phyloP scores from a whole-genome alignment of 2,797 vertebrate species.

The Rhabdophis nuchalis region DNA sequence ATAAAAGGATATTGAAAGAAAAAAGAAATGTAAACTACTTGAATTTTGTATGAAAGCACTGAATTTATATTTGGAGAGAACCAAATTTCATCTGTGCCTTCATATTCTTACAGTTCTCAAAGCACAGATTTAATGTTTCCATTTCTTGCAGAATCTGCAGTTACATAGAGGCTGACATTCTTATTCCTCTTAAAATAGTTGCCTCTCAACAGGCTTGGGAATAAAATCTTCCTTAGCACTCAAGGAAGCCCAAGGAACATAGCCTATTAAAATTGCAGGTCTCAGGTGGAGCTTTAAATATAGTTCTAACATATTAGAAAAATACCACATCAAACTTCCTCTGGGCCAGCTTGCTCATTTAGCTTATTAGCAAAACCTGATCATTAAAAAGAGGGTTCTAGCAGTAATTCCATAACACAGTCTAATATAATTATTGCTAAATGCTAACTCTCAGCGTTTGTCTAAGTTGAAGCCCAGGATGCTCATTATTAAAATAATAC shows the following conservation, averaged over 20 bases:
- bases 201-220: constrained; percentile 28
- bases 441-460: constrained; percentile 29
- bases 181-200: constrained; percentile 43
- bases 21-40: constrained; percentile 12
- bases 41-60: background rate
- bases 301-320: constrained; percentile 58
- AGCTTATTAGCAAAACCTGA: constrained; percentile 40
- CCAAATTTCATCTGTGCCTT: constrained; percentile 7
- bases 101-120: constrained; percentile 29
- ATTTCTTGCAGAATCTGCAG: constrained; percentile 18
- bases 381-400: constrained; percentile 46
- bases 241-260: constrained; percentile 27
- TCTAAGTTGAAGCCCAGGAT: constrained; percentile 6
- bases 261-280: constrained; percentile 20
- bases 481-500: constrained; percentile 3
- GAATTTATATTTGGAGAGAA: constrained; percentile 21
- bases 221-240: constrained; percentile 34
- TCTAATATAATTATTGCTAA: constrained; percentile 26
- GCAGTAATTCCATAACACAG: constrained; percentile 39
- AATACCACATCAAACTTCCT: constrained; percentile 47
- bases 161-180: constrained; percentile 12
- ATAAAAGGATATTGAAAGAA: background rate
- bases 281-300: constrained; percentile 57
- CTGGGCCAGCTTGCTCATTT: constrained; percentile 38
- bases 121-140: background rate